Conservation (phyloP, 1,140 invertebrate genomes). For the Brachionus rotundiformis region DNA sequence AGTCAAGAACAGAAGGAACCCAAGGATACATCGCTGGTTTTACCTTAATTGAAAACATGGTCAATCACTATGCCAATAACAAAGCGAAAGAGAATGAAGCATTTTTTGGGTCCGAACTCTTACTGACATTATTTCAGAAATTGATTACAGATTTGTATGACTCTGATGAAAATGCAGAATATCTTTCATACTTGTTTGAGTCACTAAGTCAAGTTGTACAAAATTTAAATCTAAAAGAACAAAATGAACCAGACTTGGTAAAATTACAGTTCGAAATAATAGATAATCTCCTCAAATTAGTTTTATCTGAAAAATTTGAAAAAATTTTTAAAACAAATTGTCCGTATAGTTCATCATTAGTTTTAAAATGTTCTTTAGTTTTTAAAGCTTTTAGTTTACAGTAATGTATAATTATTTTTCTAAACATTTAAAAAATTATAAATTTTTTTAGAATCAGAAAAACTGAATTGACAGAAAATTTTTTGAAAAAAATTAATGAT, state of each 20-base stretch:
- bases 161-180: background rate
- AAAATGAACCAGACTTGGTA: constrained; percentile 4
- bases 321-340: background rate
- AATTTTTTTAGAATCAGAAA: background rate
- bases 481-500: constrained; percentile 23
- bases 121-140: constrained; percentile 7
- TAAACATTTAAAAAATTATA: background rate
- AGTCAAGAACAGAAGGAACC: background rate
- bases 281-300: background rate
- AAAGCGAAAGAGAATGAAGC: background rate
- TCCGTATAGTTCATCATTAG: background rate
- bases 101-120: background rate
- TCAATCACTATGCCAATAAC: background rate
- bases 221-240: constrained; percentile 9
- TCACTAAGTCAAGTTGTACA: background rate
- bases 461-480: background rate
- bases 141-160: background rate
- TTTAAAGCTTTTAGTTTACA: constrained; percentile 25
- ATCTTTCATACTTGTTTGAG: background rate
- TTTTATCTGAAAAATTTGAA: background rate
- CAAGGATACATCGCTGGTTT: background rate
- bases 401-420: background rate
- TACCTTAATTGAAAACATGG: background rate
- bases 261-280: background rate
- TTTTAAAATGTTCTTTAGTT: constrained; percentile 12